phyloP scores from a whole-genome alignment of 2,113 vertebrate genomes.

The Pholis gunnellus region DNA sequence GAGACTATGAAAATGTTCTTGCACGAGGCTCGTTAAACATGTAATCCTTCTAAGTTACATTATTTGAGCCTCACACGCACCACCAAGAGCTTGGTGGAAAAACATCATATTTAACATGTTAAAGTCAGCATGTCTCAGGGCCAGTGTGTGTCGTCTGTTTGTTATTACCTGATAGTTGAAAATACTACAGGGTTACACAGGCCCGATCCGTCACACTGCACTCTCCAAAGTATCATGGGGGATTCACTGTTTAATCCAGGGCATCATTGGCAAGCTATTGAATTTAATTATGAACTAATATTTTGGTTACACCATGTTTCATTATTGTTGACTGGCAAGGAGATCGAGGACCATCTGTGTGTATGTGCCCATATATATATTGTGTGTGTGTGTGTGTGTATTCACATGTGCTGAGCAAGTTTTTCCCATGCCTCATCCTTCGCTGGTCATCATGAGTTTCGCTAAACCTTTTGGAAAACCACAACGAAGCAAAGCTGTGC shows the following conservation, averaged over 20 bases:
- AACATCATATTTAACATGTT: not conserved
- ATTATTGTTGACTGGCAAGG: slow-evolving; percentile 48
- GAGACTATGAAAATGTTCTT: not conserved
- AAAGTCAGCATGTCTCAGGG: slow-evolving; percentile 13
- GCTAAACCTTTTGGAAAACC: slow-evolving; percentile 59
- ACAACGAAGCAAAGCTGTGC: slow-evolving; percentile 56
- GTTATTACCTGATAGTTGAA: slow-evolving; percentile 51
- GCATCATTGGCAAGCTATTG: slow-evolving; percentile 56
- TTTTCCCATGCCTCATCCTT: slow-evolving; percentile 69
- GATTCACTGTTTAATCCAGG: slow-evolving; percentile 58
- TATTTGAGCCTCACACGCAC: not conserved
- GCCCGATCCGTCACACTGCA: slow-evolving; percentile 56
- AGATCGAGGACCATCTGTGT: slow-evolving; percentile 29
- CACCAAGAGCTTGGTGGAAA: not conserved
- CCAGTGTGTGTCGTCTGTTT: slow-evolving; percentile 14
- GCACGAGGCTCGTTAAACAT: not conserved
- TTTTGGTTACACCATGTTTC: slow-evolving; percentile 64
- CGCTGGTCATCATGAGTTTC: slow-evolving; percentile 66
- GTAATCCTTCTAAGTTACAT: not conserved
- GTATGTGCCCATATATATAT: not conserved
- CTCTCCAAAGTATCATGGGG: slow-evolving; percentile 58
- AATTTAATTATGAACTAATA: slow-evolving; percentile 63
- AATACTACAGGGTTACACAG: slow-evolving; percentile 43
- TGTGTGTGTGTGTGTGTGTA: slow-evolving; percentile 1
- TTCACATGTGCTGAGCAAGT: slow-evolving; percentile 27